Evolutionary conservation across 2,888 invertebrate species (phyloP), one percentile per base, ranked within the genome.

Genomic region (Morpho deidamia): DNA sequence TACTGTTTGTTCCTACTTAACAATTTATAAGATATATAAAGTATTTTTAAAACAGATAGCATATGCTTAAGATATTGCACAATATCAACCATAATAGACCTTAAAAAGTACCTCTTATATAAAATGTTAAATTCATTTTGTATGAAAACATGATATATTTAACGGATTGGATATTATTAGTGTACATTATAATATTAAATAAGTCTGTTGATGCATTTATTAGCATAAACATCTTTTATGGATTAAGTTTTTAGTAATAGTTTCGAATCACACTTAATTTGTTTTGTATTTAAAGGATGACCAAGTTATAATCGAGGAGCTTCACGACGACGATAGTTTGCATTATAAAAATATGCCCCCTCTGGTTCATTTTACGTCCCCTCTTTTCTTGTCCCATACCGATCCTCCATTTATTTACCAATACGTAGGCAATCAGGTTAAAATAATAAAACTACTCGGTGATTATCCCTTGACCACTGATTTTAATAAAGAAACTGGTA

Each of bases 251-350:
- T 53, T 71, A 58, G 62, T 55, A 58, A 64, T 71, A 67, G 66
- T 65, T 76, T 76, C 78, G 78, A 83, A 82, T 65, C 81, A 84
- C 81, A 86, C 82, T 77, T 78, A 81, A 78, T 73, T 68, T 71
- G 75, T 83, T 87, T 87, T 83, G 5, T 86, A 87, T 87, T 90
- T 90, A 83, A 91, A 90, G 90, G 90, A 78, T 71, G 79, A 76
- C 72, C 85, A 86, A 81, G 83, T 88, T 62, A 81, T 83, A 84
- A 83, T 85, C 83, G 90, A 89, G 78, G 90, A 90, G 78, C 76
- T 85, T 66, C 83, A 75, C 63, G 88, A 87, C 75, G 83, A 84
- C 78, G 85, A 88, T 78, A 71, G 64, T 72, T 74, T 80, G 75
- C 81, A 82, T 73, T 85, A 79, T 83, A 68, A 81, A 65, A 83